phyloP scores from a whole-genome alignment of 1,140 invertebrate genomes.

The Ruditapes philippinarum region DNA sequence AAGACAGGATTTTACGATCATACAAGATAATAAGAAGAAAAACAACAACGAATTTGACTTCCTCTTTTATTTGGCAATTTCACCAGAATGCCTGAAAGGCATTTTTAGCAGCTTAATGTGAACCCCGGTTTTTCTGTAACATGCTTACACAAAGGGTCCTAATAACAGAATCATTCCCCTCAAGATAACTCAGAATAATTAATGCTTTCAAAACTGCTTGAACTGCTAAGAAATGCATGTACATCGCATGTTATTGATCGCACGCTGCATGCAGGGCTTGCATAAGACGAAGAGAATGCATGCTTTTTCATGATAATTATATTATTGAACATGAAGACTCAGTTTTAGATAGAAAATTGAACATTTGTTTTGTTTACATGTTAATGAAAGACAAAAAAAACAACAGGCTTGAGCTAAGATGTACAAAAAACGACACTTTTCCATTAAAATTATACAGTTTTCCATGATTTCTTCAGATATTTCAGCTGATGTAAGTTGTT shows the following conservation, averaged over 20 bases:
- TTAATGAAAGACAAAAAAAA: neutral
- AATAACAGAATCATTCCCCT: neutral
- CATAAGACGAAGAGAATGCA: conserved; percentile 33
- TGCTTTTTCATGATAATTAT: conserved; percentile 55
- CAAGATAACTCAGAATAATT: conserved; percentile 51
- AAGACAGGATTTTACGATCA: neutral
- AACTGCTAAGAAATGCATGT: conserved; percentile 57
- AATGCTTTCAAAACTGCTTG: conserved; percentile 47
- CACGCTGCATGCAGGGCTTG: conserved; percentile 30
- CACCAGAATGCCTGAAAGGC: neutral
- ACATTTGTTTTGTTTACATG: conserved; percentile 45
- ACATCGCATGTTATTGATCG: conserved; percentile 55
- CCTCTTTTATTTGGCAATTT: neutral
- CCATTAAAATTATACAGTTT: too few species aligned
- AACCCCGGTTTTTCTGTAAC: conserved; percentile 3
- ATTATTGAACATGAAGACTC: conserved; percentile 38
- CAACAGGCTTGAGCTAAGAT: too few species aligned
- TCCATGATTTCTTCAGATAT: too few species aligned
- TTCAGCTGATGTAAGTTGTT: too few species aligned
- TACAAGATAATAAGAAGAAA: neutral
- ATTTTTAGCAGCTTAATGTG: neutral
- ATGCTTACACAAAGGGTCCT: conserved; percentile 41
- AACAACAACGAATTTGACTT: too few species aligned
- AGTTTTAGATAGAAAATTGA: conserved; percentile 37
- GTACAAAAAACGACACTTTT: too few species aligned